Evolutionary conservation across 2,797 vertebrate genomes (phyloP), one percentile per base, ranked within the genome.

Genomic region (Sternarchorhynchus goeldii): DNA sequence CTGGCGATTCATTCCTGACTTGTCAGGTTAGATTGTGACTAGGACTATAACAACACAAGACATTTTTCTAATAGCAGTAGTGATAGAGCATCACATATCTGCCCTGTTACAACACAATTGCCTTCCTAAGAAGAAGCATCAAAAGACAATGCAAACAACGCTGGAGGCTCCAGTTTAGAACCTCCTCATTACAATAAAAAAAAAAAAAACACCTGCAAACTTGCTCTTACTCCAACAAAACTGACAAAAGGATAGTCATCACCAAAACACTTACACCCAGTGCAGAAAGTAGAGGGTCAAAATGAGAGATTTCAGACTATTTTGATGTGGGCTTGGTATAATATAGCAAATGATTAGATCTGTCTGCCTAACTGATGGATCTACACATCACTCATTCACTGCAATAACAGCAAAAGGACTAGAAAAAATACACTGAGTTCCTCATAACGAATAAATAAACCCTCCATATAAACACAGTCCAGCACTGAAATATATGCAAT

Each of bases 401-500:
- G 62, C 41, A 66, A 5, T 36, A 59, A 14, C 17, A 10, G 32
- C 45, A 50, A 50, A 41, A 73, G 21, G 21, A 25, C 25, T 6
- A 6, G 76, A 5, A 63, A 53, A 36, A 79, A 67, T 25, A 6
- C 45, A 7, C 0, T 25, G 39, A 59, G 72, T 60, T 12, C 56
- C 36, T 41, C 17, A 25, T 53, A 72, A 75, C 36, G 57, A 64
- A 56, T n/a, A 67, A 75, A 75, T 56, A 71, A 57, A 53, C 12
- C 63, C 63, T 58, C 14, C 50, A 57, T n/a, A 34, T 29, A 72
- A 58, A 72, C 6, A 73, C 55, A 66, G 39, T 67, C 36, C 39
- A 29, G 58, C 60, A 50, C 25, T 25, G 20, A 77, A 77, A 66
- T 75, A 29, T 45, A 67, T 53, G 58, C 17, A 78, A 65, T n/a